These are phyloP conservation scores for Acholoe squamosa DNA, from an alignment of 2,888 invertebrate genomes.

Conservation along the genomic window DNA sequence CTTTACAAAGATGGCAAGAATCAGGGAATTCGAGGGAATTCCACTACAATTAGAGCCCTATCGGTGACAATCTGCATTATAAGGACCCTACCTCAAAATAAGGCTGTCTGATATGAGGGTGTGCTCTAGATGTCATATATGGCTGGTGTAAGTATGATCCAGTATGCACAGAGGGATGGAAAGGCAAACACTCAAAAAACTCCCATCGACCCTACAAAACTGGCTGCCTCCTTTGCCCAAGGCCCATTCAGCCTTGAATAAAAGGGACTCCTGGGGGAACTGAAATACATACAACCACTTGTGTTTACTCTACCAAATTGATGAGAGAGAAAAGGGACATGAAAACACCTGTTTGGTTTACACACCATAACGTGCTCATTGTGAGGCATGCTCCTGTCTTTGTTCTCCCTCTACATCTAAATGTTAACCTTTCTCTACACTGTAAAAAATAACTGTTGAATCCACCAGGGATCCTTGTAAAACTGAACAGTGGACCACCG, in stretches of 20 bases:
- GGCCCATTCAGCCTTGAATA: background rate
- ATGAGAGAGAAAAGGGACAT: background rate
- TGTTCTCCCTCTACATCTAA: background rate
- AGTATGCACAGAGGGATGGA: background rate
- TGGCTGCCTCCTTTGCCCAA: background rate
- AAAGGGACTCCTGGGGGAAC: background rate
- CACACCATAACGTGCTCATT: constrained; percentile 1
- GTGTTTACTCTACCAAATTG: constrained; percentile 8
- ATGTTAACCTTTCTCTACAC: background rate
- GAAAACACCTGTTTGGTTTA: constrained; percentile 18
- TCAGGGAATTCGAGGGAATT: too few species aligned
- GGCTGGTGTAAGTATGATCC: constrained; percentile 1
- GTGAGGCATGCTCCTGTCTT: background rate
- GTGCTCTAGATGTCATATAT: too few species aligned
- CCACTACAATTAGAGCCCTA: too few species aligned
- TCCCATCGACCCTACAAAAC: background rate
- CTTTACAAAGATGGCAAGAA: too few species aligned
- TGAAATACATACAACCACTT: background rate
- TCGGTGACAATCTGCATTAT: too few species aligned
- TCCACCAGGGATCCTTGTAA: too few species aligned
- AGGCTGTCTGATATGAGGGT: too few species aligned
- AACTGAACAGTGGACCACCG: too few species aligned
- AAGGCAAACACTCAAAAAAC: background rate
- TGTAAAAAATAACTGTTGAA: too few species aligned
- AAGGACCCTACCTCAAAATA: too few species aligned